Percentiles rank a stretch among this genome's conserved stretches.
phyloP scores from a whole-genome alignment of 2,797 vertebrate species.

The Clamator glandarius region DNA sequence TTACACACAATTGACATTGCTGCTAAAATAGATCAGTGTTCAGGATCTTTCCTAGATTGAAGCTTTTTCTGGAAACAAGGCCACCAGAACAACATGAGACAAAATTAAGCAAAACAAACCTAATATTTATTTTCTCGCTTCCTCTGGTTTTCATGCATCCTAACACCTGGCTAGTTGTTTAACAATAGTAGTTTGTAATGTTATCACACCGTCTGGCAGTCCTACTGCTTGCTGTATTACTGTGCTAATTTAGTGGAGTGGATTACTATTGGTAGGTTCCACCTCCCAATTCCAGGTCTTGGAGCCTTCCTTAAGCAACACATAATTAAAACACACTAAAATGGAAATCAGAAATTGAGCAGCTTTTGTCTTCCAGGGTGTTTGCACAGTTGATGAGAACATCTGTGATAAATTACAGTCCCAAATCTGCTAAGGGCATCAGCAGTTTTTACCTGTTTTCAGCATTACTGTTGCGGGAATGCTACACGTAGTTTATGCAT shows the following conservation, averaged over 20 bases:
- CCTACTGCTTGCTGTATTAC: slow-evolving; percentile 65
- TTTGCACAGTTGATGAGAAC: slow-evolving; percentile 76
- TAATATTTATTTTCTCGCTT: slow-evolving; percentile 63
- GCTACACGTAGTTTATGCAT: slow-evolving; percentile 32
- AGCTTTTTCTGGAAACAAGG: slow-evolving; percentile 39
- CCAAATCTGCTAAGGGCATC: slow-evolving; percentile 78
- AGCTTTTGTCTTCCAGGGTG: slow-evolving; percentile 63
- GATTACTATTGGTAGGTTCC: slow-evolving; percentile 48
- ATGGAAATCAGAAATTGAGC: slow-evolving; percentile 70
- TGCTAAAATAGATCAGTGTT: background rate
- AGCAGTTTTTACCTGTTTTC: slow-evolving; percentile 77
- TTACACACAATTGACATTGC: background rate
- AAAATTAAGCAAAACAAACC: slow-evolving; percentile 46
- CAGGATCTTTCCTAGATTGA: background rate
- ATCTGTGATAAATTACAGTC: slow-evolving; percentile 80
- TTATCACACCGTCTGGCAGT: slow-evolving; percentile 74
- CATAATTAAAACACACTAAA: slow-evolving; percentile 57
- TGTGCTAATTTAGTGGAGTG: slow-evolving; percentile 68
- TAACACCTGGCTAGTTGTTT: slow-evolving; percentile 76
- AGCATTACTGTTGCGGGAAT: slow-evolving; percentile 72
- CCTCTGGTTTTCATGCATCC: slow-evolving; percentile 62
- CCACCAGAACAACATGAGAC: slow-evolving; percentile 40
- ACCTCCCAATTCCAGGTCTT: slow-evolving; percentile 62
- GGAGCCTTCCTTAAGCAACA: slow-evolving; percentile 36
- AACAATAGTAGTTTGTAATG: slow-evolving; percentile 77